Percentiles rank a stretch among this genome's conserved stretches.
Conservation (phyloP, 1,140 invertebrate genomes). For the Melanaphis sacchari region DNA sequence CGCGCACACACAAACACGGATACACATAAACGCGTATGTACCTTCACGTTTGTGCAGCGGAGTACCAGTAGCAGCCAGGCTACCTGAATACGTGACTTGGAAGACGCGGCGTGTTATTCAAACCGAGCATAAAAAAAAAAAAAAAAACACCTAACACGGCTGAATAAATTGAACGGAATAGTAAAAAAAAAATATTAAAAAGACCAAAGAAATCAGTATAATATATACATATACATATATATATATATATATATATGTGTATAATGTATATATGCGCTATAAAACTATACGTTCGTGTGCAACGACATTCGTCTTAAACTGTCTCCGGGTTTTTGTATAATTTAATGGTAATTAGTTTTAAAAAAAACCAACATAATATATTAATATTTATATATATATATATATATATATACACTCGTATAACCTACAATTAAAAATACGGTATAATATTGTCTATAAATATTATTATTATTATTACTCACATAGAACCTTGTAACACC, state of each 20-base stretch:
- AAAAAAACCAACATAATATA: background rate
- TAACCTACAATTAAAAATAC: background rate
- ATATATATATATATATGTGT: too few relatives aligned
- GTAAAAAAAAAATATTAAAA: background rate
- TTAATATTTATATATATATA: too few relatives aligned
- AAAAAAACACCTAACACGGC: conserved; percentile 38
- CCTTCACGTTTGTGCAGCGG: conserved; percentile 45
- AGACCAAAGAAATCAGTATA: background rate
- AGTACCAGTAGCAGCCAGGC: conserved; percentile 39
- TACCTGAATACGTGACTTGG: conserved; percentile 55
- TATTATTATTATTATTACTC: background rate
- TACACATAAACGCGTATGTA: background rate
- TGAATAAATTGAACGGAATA: conserved; percentile 45
- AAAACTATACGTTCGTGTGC: conserved; percentile 4
- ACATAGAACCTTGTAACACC: background rate
- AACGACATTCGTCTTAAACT: background rate
- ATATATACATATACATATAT: background rate
- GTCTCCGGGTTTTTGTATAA: background rate
- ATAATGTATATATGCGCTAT: background rate
- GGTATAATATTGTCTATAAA: background rate
- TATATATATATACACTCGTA: background rate
- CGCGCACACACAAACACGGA: background rate
- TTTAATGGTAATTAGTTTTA: conserved; percentile 37
- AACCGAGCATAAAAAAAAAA: background rate
- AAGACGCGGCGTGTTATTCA: conserved; percentile 39